phyloP scores from a whole-genome alignment of 2,888 invertebrate genomes.

The Stenoptilia bipunctidactyla region DNA sequence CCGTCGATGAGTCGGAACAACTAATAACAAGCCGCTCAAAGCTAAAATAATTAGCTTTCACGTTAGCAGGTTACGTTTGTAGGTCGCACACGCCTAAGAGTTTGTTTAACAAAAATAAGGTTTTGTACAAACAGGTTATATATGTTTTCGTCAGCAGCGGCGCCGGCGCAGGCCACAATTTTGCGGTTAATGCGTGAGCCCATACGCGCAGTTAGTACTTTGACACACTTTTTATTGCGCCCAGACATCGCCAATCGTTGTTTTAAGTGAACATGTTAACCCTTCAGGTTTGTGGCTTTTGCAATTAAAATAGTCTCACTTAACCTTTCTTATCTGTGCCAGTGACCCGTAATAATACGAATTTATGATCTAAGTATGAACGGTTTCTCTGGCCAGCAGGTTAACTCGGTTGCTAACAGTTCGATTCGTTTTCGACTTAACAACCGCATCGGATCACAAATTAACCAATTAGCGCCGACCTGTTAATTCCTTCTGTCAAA shows the following conservation, averaged over 20 bases:
- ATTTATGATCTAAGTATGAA: too few relatives aligned
- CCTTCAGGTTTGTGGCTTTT: slow-evolving; percentile 7
- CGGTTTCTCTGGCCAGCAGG: too few relatives aligned
- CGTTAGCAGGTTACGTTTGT: slow-evolving; percentile 32
- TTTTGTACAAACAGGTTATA: slow-evolving; percentile 44
- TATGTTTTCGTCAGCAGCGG: slow-evolving; percentile 37
- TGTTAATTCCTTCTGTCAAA: slow-evolving; percentile 37
- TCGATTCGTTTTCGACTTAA: too few relatives aligned
- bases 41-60: slow-evolving; percentile 39
- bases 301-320: slow-evolving; percentile 11
- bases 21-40: slow-evolving; percentile 6
- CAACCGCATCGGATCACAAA: slow-evolving; percentile 13
- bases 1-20: not conserved
- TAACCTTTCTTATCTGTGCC: slow-evolving; percentile 6
- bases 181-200: slow-evolving; percentile 53
- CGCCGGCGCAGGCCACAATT: slow-evolving; percentile 32
- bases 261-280: slow-evolving; percentile 12
- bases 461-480: slow-evolving; percentile 36
- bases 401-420: too few relatives aligned
- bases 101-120: slow-evolving; percentile 52
- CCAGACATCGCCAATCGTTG: slow-evolving; percentile 21
- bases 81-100: slow-evolving; percentile 34
- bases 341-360: slow-evolving; percentile 2
- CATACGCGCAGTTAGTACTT: slow-evolving; percentile 43
- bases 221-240: slow-evolving; percentile 48